These are phyloP conservation scores for Lacerta agilis DNA, from an alignment of 2,797 vertebrate genomes.

Conservation along the genomic window DNA sequence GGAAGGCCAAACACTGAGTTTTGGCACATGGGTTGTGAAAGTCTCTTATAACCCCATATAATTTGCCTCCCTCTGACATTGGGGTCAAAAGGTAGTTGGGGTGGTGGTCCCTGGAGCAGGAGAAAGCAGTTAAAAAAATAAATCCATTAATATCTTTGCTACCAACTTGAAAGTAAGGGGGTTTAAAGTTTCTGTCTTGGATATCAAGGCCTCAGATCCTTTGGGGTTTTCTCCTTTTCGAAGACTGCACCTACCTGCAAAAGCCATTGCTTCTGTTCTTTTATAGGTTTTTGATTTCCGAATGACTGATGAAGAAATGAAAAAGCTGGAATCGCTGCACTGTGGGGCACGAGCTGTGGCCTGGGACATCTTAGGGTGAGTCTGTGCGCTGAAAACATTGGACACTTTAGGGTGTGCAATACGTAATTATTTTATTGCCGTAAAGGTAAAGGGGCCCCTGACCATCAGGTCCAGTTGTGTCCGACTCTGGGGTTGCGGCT, in stretches of 20 bases:
- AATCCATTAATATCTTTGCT: no score
- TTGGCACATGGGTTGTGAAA: not conserved
- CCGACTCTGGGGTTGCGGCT: no score
- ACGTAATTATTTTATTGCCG: not conserved
- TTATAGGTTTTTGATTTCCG: conserved; percentile 10
- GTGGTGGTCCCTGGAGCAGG: not conserved
- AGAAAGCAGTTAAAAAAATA: not conserved
- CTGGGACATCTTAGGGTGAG: conserved; percentile 16
- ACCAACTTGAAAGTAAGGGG: not conserved
- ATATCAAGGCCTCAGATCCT: no score
- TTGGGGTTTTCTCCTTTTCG: not conserved
- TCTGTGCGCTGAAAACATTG: not conserved
- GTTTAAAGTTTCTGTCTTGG: not conserved
- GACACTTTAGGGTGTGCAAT: not conserved
- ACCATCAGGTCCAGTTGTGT: no score
- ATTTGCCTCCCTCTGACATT: no score
- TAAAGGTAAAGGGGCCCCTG: no score
- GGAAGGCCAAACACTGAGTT: not conserved
- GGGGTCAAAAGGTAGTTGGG: not conserved
- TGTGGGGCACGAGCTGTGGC: not conserved
- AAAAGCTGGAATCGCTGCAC: conserved; percentile 3
- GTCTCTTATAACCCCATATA: not conserved
- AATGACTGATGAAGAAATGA: not conserved
- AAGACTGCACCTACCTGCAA: no score
- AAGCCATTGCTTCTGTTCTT: not conserved